Conservation (phyloP, 2,888 invertebrate species). For the Gerris lacustris region DNA sequence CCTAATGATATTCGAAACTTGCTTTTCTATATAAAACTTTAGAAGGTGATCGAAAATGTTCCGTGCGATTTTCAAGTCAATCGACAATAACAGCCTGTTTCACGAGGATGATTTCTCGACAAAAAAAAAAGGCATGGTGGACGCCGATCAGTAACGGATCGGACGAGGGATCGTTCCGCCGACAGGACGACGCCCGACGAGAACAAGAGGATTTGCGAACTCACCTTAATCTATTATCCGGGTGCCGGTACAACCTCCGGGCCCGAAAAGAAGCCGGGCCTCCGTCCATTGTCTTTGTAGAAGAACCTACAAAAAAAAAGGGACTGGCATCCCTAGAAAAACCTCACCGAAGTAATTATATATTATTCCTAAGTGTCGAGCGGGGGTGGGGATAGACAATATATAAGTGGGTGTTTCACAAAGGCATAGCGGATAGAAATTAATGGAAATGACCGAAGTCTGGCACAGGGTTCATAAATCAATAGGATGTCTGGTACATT, state of each 20-base stretch:
- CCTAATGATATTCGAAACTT: too few relatives aligned
- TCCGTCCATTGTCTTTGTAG: neutral
- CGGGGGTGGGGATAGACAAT: slow-evolving; percentile 4
- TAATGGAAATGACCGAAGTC: slow-evolving; percentile 20
- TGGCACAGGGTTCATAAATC: slow-evolving; percentile 18
- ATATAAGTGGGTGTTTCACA: slow-evolving; percentile 14
- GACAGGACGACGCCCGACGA: neutral
- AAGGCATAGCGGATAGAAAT: slow-evolving; percentile 17
- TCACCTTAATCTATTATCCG: neutral
- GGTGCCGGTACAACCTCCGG: neutral
- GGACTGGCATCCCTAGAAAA: neutral
- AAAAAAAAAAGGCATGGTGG: too few relatives aligned
- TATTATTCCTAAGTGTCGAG: neutral
- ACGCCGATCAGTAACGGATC: too few relatives aligned
- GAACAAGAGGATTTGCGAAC: slow-evolving; percentile 5
- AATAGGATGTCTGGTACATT: slow-evolving; percentile 20
- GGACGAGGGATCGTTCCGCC: neutral
- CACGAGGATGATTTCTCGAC: too few relatives aligned
- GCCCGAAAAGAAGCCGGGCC: neutral
- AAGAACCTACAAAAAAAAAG: neutral
- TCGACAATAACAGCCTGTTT: too few relatives aligned
- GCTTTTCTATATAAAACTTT: too few relatives aligned
- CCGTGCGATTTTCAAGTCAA: too few relatives aligned
- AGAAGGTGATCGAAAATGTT: too few relatives aligned
- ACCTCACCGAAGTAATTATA: slow-evolving; percentile 1